Percentiles rank a stretch among this genome's conserved stretches.
Conservation (phyloP, 2,888 invertebrate species). For the Machimus rusticus region DNA sequence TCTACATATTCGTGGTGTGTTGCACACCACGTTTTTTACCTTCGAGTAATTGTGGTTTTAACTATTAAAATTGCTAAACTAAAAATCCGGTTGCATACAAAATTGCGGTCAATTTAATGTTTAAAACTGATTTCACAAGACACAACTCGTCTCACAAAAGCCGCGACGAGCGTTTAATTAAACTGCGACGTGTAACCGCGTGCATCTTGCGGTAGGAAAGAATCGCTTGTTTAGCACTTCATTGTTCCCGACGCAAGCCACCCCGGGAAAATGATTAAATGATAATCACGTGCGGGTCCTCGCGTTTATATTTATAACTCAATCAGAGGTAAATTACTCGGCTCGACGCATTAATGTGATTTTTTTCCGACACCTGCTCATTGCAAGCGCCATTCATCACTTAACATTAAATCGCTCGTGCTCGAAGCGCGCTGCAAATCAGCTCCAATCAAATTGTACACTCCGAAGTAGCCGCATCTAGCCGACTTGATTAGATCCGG, state of each 20-base stretch:
- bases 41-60: neutral
- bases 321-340: neutral
- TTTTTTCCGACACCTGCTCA: neutral
- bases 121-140: neutral
- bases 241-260: neutral
- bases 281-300: neutral
- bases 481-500: neutral
- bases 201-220: neutral
- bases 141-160: neutral
- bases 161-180: neutral
- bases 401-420: neutral
- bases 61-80: neutral
- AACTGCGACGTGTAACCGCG: neutral
- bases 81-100: neutral
- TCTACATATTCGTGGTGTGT: neutral
- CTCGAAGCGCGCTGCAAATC: neutral
- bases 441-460: neutral
- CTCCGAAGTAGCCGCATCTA: neutral
- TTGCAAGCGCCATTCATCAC: neutral
- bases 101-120: neutral
- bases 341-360: neutral
- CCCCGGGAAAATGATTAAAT: neutral
- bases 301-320: neutral
- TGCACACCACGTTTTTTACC: neutral
- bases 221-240: neutral